These are phyloP conservation scores for Aporophyla lueneburgensis DNA, from an alignment of 2,888 invertebrate genomes.

Conservation along the genomic window DNA sequence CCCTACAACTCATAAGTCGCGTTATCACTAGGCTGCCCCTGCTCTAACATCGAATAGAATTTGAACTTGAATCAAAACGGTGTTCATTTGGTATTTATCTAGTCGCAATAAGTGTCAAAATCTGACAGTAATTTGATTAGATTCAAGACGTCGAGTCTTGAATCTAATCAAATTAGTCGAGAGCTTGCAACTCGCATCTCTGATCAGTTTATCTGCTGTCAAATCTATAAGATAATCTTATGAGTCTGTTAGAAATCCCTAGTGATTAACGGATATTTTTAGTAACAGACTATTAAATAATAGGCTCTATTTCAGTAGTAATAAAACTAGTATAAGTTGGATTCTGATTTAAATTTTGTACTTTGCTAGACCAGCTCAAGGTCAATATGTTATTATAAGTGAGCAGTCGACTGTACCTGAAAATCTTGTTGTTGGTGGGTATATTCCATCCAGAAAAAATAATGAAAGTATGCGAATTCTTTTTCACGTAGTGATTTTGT, in stretches of 20 bases:
- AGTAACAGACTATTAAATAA: not conserved
- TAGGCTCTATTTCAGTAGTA: not conserved
- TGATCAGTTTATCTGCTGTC: not conserved
- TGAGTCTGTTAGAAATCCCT: not conserved
- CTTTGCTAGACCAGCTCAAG: not conserved
- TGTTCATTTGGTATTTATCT: conserved; percentile 7
- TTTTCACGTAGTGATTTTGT: too few species aligned
- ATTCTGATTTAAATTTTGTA: not conserved
- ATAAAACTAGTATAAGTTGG: not conserved
- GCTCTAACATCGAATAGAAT: not conserved
- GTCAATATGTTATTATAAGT: not conserved
- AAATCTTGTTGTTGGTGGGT: too few species aligned
- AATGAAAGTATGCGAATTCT: too few species aligned
- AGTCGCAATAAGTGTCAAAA: not conserved
- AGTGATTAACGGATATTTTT: not conserved
- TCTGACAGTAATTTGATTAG: conserved; percentile 20
- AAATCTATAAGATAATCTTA: conserved; percentile 19
- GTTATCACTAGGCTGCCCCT: too few species aligned
- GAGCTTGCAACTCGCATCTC: not conserved
- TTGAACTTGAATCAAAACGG: not conserved
- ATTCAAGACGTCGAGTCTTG: not conserved
- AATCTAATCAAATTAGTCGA: too few species aligned
- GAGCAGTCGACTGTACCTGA: too few species aligned
- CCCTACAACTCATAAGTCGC: too few species aligned
- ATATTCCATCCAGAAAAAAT: too few species aligned